Evolutionary conservation across 2,113 vertebrate genomes (phyloP).

Genomic region (Pardalotus punctatus): DNA sequence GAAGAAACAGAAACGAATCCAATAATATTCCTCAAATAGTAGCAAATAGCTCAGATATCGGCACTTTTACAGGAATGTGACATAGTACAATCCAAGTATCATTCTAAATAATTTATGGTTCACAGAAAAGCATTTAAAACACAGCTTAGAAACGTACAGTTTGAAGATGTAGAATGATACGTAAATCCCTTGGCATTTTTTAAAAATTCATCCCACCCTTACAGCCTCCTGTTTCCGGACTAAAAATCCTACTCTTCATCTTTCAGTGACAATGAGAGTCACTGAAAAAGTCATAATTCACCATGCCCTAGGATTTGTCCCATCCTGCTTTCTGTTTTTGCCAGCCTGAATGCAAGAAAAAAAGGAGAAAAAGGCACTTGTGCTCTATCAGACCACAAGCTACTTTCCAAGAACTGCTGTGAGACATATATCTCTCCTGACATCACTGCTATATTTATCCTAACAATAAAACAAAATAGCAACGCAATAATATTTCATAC

Average conservation of each 20-base stretch:
- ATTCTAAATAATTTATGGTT: neutral
- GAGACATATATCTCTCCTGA: neutral
- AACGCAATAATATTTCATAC: neutral
- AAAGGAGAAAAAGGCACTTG: neutral
- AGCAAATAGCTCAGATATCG: neutral
- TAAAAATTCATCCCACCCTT: neutral
- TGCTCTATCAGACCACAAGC: neutral
- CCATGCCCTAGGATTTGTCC: neutral
- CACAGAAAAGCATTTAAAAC: neutral
- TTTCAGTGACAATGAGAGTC: neutral
- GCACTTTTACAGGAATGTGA: conserved; percentile 24
- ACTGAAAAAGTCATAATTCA: neutral
- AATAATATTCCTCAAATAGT: neutral
- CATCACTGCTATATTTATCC: neutral
- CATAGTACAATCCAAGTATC: neutral
- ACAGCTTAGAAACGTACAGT: neutral
- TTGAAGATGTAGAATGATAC: neutral
- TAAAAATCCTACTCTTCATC: neutral
- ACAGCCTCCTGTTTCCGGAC: neutral
- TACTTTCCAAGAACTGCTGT: neutral
- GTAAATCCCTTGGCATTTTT: neutral
- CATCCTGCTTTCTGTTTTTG: neutral
- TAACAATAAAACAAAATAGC: neutral
- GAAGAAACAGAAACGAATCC: neutral
- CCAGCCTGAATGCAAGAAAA: neutral